These are phyloP conservation scores for Tyto alba DNA, from an alignment of 2,113 vertebrate species.

Conservation along the genomic window DNA sequence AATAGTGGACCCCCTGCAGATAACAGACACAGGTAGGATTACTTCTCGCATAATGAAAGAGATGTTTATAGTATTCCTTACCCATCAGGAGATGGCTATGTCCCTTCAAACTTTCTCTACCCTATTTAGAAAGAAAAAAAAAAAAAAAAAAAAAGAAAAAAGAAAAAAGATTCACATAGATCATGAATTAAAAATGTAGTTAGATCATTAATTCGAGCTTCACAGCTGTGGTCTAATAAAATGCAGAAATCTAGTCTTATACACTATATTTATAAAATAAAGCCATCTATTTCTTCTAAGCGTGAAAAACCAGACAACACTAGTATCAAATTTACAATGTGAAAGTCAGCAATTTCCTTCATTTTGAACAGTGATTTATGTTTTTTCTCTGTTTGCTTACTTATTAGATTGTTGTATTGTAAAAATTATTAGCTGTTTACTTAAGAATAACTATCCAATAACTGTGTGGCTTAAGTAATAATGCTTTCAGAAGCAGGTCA, in stretches of 20 bases:
- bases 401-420: background rate
- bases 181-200: fast-evolving
- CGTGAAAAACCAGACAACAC: background rate
- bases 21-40: background rate
- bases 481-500: background rate
- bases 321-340: background rate
- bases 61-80: background rate
- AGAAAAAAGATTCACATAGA: background rate
- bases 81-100: background rate
- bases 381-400: background rate
- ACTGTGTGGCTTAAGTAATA: background rate
- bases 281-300: background rate
- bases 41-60: background rate
- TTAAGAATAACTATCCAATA: background rate
- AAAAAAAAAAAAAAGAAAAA: background rate
- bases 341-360: background rate
- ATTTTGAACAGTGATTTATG: background rate
- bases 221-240: background rate
- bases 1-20: background rate
- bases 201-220: background rate
- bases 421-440: background rate
- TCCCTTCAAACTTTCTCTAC: background rate
- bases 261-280: background rate
- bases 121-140: background rate
- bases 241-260: background rate